Percentiles rank a stretch among this genome's conserved stretches.
Evolutionary conservation across 2,797 vertebrate species (phyloP).

Genomic region (Peromyscus eremicus): DNA sequence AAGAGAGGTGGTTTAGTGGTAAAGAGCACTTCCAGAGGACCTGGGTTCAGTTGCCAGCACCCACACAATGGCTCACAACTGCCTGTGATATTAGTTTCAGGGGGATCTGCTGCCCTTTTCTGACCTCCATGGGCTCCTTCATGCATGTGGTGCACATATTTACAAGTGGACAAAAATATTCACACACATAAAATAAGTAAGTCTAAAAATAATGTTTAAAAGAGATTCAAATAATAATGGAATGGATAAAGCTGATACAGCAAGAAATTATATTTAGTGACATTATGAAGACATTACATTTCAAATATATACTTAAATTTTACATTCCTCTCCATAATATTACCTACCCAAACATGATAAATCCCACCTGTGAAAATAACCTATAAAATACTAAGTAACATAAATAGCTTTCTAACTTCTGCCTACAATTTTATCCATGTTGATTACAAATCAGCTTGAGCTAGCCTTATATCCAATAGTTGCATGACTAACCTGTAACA

Average conservation of each 20-base stretch:
- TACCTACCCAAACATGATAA: not conserved
- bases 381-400: not conserved
- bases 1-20: not conserved
- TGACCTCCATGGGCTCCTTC: not conserved
- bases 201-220: not conserved
- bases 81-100: not conserved
- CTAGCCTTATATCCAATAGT: not conserved
- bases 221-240: not conserved
- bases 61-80: not conserved
- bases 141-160: not conserved
- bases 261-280: conserved; percentile 27
- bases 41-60: not conserved
- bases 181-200: not conserved
- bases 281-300: conserved; percentile 7
- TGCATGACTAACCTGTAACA: conserved; percentile 13
- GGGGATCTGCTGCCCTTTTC: not conserved
- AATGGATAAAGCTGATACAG: conserved; percentile 19
- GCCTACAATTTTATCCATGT: not conserved
- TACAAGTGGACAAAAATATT: not conserved
- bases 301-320: not conserved
- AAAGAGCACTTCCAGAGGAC: not conserved
- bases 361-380: conserved; percentile 1
- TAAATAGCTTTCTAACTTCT: conserved; percentile 18
- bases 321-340: not conserved
- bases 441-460: conserved; percentile 31